Conservation (phyloP, 2,888 invertebrate species). For the Aphidius colemani region DNA sequence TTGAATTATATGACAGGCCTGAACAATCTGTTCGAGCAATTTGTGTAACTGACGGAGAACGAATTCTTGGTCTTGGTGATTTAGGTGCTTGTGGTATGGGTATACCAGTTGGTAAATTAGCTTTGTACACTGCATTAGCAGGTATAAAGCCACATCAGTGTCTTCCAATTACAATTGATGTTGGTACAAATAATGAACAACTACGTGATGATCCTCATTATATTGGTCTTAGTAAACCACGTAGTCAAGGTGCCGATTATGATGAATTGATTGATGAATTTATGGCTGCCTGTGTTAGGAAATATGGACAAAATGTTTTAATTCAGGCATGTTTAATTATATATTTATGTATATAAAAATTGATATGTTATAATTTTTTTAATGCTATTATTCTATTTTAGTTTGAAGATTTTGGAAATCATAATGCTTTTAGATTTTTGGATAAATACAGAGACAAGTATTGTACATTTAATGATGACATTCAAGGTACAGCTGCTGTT, state of each 20-base stretch:
- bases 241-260: constrained; percentile 84
- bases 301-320: constrained; percentile 85
- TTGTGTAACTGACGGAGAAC: constrained; percentile 95
- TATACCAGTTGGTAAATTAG: constrained; percentile 95
- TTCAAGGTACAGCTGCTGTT: constrained; percentile 96
- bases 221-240: constrained; percentile 86
- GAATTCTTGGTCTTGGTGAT: constrained; percentile 95
- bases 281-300: constrained; percentile 88
- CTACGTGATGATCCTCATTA: constrained; percentile 92
- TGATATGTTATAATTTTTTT: constrained; percentile 4
- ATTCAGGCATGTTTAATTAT: constrained; percentile 64
- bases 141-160: constrained; percentile 97
- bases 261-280: constrained; percentile 96
- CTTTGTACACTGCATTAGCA: constrained; percentile 93
- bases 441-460: constrained; percentile 88
- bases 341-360: background rate
- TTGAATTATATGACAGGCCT: constrained; percentile 67
- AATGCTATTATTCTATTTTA: constrained; percentile 60
- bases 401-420: constrained; percentile 98
- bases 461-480: constrained; percentile 99
- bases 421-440: constrained; percentile 93
- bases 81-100: constrained; percentile 98
- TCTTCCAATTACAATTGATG: constrained; percentile 91
- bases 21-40: constrained; percentile 84
- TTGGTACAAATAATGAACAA: constrained; percentile 90